These are phyloP conservation scores for Denticeps clupeoides DNA, from an alignment of 2,797 vertebrate species.

Conservation along the genomic window DNA sequence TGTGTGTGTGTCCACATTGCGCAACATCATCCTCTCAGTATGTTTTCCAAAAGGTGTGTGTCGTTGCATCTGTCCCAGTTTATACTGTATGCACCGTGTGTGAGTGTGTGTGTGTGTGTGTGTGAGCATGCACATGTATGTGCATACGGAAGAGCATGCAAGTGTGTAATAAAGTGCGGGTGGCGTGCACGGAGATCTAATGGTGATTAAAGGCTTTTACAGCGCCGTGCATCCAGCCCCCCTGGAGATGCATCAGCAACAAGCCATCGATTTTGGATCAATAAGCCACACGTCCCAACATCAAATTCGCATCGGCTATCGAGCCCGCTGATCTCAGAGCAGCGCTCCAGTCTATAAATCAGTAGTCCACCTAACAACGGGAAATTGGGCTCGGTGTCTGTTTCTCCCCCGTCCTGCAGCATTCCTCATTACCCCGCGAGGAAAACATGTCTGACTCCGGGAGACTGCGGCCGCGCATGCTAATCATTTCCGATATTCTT, in stretches of 20 bases:
- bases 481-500: neutral
- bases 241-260: neutral
- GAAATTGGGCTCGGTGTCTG: too few species aligned
- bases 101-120: neutral
- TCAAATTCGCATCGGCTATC: neutral
- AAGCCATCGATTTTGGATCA: neutral
- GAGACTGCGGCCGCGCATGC: too few species aligned
- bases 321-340: neutral
- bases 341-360: neutral
- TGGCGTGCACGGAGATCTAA: too few species aligned
- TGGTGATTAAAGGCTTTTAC: too few species aligned
- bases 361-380: neutral
- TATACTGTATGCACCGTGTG: neutral
- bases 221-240: too few species aligned
- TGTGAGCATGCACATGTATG: neutral
- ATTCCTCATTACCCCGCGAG: too few species aligned
- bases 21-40: conserved; percentile 43
- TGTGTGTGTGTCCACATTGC: neutral
- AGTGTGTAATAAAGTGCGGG: too few species aligned
- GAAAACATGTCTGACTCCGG: too few species aligned
- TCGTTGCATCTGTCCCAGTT: conserved; percentile 22
- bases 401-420: too few species aligned
- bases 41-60: conserved; percentile 36
- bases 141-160: neutral
- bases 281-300: neutral